These are phyloP conservation scores for Vicugna pacos DNA, from an alignment of 2,113 vertebrate genomes.

Conservation along the genomic window DNA sequence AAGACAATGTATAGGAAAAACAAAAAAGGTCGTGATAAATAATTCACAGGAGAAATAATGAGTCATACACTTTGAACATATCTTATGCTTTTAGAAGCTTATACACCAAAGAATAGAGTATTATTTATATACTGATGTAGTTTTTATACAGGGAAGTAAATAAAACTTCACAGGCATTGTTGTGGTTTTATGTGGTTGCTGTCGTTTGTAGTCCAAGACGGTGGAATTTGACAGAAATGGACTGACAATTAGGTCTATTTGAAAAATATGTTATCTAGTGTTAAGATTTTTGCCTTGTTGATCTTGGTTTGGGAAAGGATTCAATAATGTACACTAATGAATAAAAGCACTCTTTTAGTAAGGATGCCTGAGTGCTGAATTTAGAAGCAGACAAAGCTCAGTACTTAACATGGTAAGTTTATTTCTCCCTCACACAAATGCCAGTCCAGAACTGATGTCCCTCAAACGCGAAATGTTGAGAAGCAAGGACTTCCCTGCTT, in stretches of 20 bases:
- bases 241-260: not conserved
- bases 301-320: not conserved
- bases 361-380: not conserved
- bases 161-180: not conserved
- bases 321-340: not conserved
- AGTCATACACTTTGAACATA: not conserved
- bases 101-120: not conserved
- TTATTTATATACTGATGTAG: not conserved
- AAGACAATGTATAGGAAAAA: not conserved
- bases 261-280: not conserved
- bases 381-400: not conserved
- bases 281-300: not conserved
- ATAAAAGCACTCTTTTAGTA: not conserved
- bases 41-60: not conserved
- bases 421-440: not conserved
- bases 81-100: not conserved
- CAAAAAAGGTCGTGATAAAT: not conserved
- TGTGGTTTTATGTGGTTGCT: too few relatives aligned
- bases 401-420: not conserved
- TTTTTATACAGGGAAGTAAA: not conserved
- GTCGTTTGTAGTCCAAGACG: not conserved
- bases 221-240: not conserved
- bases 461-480: not conserved
- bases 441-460: not conserved
- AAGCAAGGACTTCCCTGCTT: not conserved